Evolutionary conservation across 35 echinoderm and acorn worm genomes (phyloP).

Genomic region (Hemicentrotus pulcherrimus): DNA sequence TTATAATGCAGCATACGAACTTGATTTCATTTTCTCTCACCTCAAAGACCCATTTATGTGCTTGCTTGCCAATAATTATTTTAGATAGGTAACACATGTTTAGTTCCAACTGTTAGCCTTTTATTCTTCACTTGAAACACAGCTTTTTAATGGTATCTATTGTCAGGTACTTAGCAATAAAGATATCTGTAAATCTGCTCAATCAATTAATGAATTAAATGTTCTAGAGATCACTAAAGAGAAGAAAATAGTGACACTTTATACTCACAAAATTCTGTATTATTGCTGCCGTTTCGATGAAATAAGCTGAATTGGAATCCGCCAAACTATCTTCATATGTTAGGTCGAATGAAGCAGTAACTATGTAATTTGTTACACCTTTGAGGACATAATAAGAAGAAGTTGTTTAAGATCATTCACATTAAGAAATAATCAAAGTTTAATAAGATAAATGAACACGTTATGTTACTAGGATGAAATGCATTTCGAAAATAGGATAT

Average conservation of each 20-base stretch:
- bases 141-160: background rate
- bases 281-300: background rate
- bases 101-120: too few species aligned
- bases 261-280: slow-evolving; percentile 24
- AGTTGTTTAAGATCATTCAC: too few species aligned
- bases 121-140: background rate
- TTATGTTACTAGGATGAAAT: too few species aligned
- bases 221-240: background rate
- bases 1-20: too few species aligned
- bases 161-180: background rate
- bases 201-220: background rate
- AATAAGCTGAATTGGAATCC: background rate
- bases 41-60: background rate
- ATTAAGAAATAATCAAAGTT: too few species aligned
- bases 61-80: background rate
- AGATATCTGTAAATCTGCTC: background rate
- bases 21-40: background rate
- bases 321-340: slow-evolving; percentile 4
- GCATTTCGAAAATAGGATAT: too few species aligned
- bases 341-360: background rate
- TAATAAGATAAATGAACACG: too few species aligned
- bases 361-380: slow-evolving; percentile 18
- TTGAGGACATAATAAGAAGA: too few species aligned
- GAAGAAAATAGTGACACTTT: background rate
- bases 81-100: background rate